These are phyloP conservation scores for Apotomis capreana DNA, from an alignment of 2,888 invertebrate genomes.

Conservation along the genomic window DNA sequence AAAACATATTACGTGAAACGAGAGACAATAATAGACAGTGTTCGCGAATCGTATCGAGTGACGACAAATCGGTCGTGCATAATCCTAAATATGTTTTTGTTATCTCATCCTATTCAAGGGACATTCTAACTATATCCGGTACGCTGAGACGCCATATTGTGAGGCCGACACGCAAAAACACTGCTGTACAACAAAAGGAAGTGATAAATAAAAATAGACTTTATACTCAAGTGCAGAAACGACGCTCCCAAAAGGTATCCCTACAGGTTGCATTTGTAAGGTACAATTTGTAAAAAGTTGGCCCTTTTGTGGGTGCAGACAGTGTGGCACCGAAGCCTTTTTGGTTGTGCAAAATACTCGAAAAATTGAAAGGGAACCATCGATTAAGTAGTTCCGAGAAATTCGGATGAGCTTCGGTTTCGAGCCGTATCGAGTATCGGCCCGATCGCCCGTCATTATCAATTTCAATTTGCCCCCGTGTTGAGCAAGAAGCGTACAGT, in stretches of 20 bases:
- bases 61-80: constrained; percentile 81
- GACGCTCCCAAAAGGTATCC: constrained; percentile 50
- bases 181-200: constrained; percentile 61
- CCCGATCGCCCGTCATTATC: constrained; percentile 34
- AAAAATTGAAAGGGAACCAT: constrained; percentile 62
- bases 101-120: constrained; percentile 65
- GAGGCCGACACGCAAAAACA: constrained; percentile 69
- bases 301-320: constrained; percentile 79
- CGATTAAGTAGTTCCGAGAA: constrained; percentile 69
- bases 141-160: constrained; percentile 69
- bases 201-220: constrained; percentile 52
- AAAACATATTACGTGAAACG: constrained; percentile 65
- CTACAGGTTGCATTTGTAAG: constrained; percentile 72
- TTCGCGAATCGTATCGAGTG: constrained; percentile 72
- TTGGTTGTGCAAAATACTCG: constrained; percentile 70
- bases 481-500: constrained; percentile 32
- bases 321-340: constrained; percentile 77
- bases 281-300: constrained; percentile 70
- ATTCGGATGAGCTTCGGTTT: constrained; percentile 52
- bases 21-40: constrained; percentile 73
- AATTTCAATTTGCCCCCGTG: constrained; percentile 33
- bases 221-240: constrained; percentile 53
- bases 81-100: constrained; percentile 78
- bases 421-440: constrained; percentile 33
- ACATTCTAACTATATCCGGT: constrained; percentile 76